Evolutionary conservation across 2,113 vertebrate genomes (phyloP).

Genomic region (Melospiza georgiana): DNA sequence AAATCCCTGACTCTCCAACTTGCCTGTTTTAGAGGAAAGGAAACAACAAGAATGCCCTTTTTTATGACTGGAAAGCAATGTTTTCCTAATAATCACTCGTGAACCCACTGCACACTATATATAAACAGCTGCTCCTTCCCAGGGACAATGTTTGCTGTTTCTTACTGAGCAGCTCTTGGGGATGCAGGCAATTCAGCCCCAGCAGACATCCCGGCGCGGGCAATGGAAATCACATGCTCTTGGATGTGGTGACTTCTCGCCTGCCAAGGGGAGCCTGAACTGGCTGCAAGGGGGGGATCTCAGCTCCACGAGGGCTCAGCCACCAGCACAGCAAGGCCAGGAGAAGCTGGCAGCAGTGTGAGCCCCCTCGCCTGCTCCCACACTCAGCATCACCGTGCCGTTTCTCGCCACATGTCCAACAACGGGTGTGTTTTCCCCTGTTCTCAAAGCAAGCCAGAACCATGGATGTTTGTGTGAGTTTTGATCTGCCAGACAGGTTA

Average conservation of each 20-base stretch:
- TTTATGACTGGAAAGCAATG: background rate
- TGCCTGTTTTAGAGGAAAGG: slow-evolving; percentile 10
- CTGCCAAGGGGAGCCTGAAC: background rate
- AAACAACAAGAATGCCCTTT: slow-evolving; percentile 4
- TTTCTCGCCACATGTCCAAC: background rate
- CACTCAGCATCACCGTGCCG: accelerated
- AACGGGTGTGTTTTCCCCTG: accelerated
- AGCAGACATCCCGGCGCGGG: background rate
- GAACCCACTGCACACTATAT: background rate
- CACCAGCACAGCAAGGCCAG: background rate
- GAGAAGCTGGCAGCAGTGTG: background rate
- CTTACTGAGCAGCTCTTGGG: background rate
- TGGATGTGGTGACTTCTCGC: background rate
- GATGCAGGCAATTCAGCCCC: background rate
- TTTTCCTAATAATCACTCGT: background rate
- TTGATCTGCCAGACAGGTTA: background rate
- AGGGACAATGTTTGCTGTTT: slow-evolving; percentile 1
- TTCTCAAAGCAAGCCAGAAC: background rate
- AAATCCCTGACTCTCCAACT: slow-evolving; percentile 3
- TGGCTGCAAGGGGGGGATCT: background rate
- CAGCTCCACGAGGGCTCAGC: background rate
- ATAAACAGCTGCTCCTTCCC: slow-evolving; percentile 21
- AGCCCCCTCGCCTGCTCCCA: background rate
- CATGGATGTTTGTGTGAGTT: accelerated
- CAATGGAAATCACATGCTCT: slow-evolving; percentile 32